Evolutionary conservation across 2,113 vertebrate species (phyloP).

Genomic region (Dasyprocta punctata): DNA sequence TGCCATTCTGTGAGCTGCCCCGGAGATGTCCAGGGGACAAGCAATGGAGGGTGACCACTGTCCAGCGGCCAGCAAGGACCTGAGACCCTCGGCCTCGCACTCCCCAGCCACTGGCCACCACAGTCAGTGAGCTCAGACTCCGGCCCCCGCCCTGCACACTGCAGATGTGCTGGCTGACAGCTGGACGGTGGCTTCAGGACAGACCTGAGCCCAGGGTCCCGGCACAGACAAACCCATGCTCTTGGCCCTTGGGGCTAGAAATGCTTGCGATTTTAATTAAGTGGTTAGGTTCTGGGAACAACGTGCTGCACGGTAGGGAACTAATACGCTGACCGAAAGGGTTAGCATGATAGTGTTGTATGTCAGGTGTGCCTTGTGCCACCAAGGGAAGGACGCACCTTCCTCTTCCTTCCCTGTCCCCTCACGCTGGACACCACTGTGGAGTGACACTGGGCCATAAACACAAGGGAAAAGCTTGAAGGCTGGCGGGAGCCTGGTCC

Average conservation of each 20-base stretch:
- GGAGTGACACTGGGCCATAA: too few relatives aligned
- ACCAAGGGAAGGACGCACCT: fast-evolving
- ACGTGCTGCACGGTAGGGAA: too few relatives aligned
- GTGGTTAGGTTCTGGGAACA: background rate
- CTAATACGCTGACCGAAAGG: background rate
- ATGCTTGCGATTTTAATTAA: background rate
- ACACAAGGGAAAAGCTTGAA: background rate
- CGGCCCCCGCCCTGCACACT: background rate
- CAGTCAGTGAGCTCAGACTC: background rate
- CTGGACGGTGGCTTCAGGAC: background rate
- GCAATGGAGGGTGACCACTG: background rate
- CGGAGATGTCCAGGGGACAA: background rate
- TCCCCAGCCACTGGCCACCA: background rate
- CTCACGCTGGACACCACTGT: background rate
- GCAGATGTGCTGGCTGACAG: background rate
- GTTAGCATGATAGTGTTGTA: background rate
- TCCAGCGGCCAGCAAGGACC: background rate
- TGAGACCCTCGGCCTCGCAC: background rate
- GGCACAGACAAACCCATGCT: background rate
- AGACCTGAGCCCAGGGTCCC: background rate
- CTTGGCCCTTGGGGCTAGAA: background rate
- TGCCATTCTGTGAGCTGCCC: background rate
- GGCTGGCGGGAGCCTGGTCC: background rate
- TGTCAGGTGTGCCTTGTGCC: background rate
- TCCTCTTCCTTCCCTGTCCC: background rate